Evolutionary conservation across 2,113 vertebrate species (phyloP).

Genomic region (Tiliqua scincoides): DNA sequence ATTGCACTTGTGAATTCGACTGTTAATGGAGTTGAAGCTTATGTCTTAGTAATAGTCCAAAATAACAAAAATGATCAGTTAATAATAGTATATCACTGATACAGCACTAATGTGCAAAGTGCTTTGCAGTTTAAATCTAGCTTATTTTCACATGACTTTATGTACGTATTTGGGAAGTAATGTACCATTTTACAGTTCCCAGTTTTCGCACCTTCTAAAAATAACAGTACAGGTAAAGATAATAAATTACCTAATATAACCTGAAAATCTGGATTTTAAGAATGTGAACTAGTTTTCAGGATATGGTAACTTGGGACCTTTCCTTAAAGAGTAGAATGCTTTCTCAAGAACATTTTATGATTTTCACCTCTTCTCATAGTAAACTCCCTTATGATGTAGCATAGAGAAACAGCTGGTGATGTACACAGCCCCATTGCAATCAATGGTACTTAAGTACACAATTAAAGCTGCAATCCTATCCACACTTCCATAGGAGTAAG

Average conservation of each 20-base stretch:
- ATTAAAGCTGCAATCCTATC: too few species aligned
- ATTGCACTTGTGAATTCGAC: background rate
- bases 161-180: background rate
- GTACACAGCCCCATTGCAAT: background rate
- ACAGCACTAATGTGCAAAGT: background rate
- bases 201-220: background rate
- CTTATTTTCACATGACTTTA: background rate
- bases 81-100: background rate
- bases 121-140: background rate
- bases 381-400: background rate
- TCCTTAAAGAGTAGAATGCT: background rate
- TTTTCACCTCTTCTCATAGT: background rate
- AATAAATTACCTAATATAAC: background rate
- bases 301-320: background rate
- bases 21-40: background rate
- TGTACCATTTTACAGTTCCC: background rate
- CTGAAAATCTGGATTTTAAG: background rate
- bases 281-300: background rate
- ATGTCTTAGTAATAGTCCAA: background rate
- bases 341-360: background rate
- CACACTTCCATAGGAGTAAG: too few species aligned
- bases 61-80: too few species aligned
- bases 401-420: background rate
- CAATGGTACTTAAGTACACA: background rate
- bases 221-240: background rate